phyloP scores from a whole-genome alignment of 1,140 invertebrate genomes.

The Notospermus geniculatus region DNA sequence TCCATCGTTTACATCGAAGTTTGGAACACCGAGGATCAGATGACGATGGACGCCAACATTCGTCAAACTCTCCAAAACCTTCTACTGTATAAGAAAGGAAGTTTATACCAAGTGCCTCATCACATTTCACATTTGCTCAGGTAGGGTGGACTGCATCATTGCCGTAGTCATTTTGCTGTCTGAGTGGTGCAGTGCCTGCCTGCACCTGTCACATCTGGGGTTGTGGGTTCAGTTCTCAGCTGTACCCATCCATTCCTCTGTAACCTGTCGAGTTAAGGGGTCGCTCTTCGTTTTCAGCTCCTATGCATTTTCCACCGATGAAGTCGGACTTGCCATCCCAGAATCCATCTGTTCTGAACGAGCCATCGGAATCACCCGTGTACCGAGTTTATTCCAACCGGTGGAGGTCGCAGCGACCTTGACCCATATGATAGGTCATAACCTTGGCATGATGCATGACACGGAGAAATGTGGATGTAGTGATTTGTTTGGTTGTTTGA shows the following conservation, averaged over 20 bases:
- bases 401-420: constrained; percentile 89
- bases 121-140: constrained; percentile 90
- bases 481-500: constrained; percentile 1
- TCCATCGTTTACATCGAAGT: constrained; percentile 95
- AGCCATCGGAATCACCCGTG: constrained; percentile 84
- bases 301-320: constrained; percentile 75
- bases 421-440: constrained; percentile 96
- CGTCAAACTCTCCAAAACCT: constrained; percentile 79
- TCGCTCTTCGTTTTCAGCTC: constrained; percentile 65
- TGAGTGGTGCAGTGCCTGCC: neutral
- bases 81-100: constrained; percentile 81
- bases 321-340: constrained; percentile 88
- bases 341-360: constrained; percentile 87
- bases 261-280: too few species aligned
- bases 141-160: constrained; percentile 57
- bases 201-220: neutral
- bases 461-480: constrained; percentile 3
- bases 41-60: constrained; percentile 64
- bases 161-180: neutral
- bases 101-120: constrained; percentile 76
- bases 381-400: constrained; percentile 85
- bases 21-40: constrained; percentile 83
- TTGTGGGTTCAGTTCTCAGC: neutral
- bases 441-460: constrained; percentile 92
- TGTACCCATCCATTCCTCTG: neutral